Evolutionary conservation across 2,113 vertebrate genomes (phyloP).

Genomic region (Turnix velox): DNA sequence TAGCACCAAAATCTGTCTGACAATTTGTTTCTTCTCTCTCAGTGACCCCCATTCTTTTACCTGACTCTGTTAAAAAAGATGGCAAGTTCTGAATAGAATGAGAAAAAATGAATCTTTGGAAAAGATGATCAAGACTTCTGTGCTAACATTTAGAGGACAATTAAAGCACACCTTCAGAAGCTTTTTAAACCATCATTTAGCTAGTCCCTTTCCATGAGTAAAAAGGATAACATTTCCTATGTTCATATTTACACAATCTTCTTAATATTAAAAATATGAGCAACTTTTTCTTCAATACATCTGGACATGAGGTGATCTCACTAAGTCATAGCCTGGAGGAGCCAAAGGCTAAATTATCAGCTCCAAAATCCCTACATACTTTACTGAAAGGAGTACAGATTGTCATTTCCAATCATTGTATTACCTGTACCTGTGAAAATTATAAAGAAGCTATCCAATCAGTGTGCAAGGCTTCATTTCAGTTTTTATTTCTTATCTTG

Average conservation of each 20-base stretch:
- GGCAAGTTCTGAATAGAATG: background rate
- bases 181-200: background rate
- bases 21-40: background rate
- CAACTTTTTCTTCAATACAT: background rate
- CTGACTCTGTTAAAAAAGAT: background rate
- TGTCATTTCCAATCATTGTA: background rate
- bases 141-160: background rate
- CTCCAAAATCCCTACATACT: background rate
- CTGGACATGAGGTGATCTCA: background rate
- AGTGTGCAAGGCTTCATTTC: background rate
- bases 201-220: background rate
- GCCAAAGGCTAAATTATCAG: background rate
- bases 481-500: background rate
- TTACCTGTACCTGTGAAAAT: background rate
- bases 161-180: background rate
- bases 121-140: background rate
- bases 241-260: background rate
- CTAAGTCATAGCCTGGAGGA: background rate
- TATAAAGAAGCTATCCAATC: background rate
- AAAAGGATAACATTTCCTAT: background rate
- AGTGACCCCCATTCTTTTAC: background rate
- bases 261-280: background rate
- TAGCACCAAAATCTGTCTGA: background rate
- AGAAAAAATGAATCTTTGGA: background rate
- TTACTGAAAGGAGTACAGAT: background rate